Conservation (phyloP, 2,797 vertebrate genomes). For the Psittacula derbiana region DNA sequence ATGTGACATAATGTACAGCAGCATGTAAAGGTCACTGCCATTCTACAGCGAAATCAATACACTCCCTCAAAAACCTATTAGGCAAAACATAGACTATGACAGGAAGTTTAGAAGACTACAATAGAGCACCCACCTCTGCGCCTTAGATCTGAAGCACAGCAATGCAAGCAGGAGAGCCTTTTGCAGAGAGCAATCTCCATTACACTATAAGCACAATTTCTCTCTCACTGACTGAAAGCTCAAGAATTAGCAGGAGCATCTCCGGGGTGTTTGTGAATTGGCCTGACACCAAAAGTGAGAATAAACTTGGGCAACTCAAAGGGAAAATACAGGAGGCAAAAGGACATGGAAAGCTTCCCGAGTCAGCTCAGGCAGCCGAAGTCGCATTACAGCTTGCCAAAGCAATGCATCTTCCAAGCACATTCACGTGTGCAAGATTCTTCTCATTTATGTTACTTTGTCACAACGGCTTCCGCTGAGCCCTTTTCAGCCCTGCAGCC, state of each 20-base stretch:
- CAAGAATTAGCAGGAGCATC: background rate
- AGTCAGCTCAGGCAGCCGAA: background rate
- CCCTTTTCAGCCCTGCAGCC: constrained; percentile 56
- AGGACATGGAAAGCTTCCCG: background rate
- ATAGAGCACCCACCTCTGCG: background rate
- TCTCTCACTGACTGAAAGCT: background rate
- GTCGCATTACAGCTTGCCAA: constrained; percentile 24
- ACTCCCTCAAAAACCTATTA: constrained; percentile 22
- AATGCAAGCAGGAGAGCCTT: background rate
- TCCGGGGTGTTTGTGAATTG: background rate
- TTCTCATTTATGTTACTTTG: constrained; percentile 55
- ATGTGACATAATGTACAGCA: background rate
- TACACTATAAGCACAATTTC: background rate
- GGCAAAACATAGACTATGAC: background rate
- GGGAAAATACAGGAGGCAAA: background rate
- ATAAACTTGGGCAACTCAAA: constrained; percentile 9
- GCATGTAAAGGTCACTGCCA: background rate
- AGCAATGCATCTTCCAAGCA: constrained; percentile 9
- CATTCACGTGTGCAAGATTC: constrained; percentile 17
- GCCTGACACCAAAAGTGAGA: constrained; percentile 18
- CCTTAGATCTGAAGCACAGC: background rate
- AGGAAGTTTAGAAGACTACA: constrained; percentile 12
- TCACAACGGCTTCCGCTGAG: constrained; percentile 61
- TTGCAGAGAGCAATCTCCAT: background rate
- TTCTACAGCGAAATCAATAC: constrained; percentile 24